Percentiles rank a stretch among this genome's conserved stretches.
These are phyloP conservation scores for Buceros bicornis DNA, from an alignment of 2,797 vertebrate species.

Conservation along the genomic window DNA sequence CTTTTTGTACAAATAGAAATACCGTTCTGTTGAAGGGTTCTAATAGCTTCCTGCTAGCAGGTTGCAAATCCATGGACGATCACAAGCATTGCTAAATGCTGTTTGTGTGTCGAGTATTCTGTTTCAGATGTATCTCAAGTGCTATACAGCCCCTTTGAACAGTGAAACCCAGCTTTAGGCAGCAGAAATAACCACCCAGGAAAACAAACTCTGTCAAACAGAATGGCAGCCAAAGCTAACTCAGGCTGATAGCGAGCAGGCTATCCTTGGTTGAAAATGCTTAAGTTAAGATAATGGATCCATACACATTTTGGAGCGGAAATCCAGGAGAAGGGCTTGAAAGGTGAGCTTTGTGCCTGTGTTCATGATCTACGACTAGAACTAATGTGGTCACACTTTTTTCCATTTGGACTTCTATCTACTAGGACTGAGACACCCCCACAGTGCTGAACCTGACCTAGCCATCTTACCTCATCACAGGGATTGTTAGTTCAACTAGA, in stretches of 20 bases:
- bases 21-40: not conserved
- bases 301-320: not conserved
- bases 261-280: not conserved
- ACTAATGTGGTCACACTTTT: not conserved
- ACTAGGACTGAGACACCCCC: not conserved
- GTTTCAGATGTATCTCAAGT: not conserved
- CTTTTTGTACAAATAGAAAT: constrained; percentile 20
- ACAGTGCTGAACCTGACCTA: not conserved
- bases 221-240: not conserved
- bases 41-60: not conserved
- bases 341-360: not conserved
- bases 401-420: not conserved
- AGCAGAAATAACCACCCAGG: not conserved
- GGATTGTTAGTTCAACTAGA: not conserved
- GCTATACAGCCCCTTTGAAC: not conserved
- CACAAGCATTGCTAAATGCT: not conserved
- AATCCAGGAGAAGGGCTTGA: not conserved
- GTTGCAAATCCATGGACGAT: not conserved
- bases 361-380: not conserved
- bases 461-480: not conserved
- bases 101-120: not conserved
- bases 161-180: not conserved
- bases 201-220: not conserved
- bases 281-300: not conserved
- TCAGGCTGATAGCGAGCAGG: not conserved